Evolutionary conservation across 2,113 vertebrate species (phyloP).

Genomic region (Aegithalos caudatus): DNA sequence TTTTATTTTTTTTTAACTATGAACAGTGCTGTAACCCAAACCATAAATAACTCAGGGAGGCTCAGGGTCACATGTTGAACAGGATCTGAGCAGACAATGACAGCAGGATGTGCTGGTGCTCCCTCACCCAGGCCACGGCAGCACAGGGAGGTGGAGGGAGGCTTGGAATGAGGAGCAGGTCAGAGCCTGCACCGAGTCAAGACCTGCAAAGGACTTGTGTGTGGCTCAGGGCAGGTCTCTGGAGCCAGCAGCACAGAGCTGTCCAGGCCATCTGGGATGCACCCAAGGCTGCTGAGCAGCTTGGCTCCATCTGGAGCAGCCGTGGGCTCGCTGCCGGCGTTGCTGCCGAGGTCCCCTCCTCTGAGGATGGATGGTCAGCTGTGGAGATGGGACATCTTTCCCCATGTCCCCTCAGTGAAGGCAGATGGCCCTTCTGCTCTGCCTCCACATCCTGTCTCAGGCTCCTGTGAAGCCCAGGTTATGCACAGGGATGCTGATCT

Average conservation of each 20-base stretch:
- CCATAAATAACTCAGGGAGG: background rate
- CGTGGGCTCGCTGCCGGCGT: background rate
- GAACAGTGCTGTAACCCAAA: background rate
- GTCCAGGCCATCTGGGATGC: constrained; percentile 11
- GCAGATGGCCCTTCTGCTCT: background rate
- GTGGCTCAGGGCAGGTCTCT: background rate
- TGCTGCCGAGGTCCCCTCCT: background rate
- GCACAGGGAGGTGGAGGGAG: background rate
- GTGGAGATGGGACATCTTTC: background rate
- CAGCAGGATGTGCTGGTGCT: background rate
- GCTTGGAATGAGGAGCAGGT: background rate
- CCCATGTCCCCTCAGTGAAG: background rate
- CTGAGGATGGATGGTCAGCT: background rate
- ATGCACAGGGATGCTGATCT: background rate
- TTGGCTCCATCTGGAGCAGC: constrained; percentile 44
- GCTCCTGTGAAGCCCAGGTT: background rate
- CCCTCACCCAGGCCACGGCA: background rate
- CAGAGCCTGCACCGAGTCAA: background rate
- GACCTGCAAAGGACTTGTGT: background rate
- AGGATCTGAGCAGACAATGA: background rate
- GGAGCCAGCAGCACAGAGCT: background rate
- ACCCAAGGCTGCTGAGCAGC: constrained; percentile 14
- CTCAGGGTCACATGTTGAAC: fast-evolving
- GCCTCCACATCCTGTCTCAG: background rate
- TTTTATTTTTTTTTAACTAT: background rate